phyloP scores from a whole-genome alignment of 2,113 vertebrate genomes.

The Corydoras sp. region DNA sequence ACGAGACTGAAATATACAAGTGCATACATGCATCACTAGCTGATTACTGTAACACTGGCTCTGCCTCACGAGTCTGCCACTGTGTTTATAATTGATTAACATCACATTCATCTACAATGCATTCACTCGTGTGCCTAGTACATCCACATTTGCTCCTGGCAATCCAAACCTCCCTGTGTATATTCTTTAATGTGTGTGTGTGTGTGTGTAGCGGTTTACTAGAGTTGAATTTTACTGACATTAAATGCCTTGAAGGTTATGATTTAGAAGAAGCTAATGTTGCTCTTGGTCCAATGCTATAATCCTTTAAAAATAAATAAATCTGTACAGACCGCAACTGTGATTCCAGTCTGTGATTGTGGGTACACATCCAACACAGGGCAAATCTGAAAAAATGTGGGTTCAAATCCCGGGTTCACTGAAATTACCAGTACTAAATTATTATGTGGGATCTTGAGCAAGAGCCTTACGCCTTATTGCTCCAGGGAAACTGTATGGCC shows the following conservation, averaged over 20 bases:
- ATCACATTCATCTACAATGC: conserved; percentile 12
- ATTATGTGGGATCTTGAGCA: no score
- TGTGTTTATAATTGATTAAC: conserved; percentile 68
- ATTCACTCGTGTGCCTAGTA: conserved; percentile 53
- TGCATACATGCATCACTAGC: conserved; percentile 8
- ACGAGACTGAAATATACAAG: neutral
- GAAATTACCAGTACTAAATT: no score
- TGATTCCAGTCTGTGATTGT: conserved; percentile 24
- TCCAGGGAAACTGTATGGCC: no score
- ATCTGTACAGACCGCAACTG: conserved; percentile 5
- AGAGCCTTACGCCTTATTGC: no score
- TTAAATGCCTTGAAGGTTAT: conserved; percentile 25
- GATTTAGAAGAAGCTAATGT: conserved; percentile 27
- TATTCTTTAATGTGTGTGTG: neutral
- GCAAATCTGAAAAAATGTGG: no score
- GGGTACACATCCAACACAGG: neutral
- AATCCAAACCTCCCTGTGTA: conserved; percentile 33
- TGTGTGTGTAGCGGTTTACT: conserved; percentile 2
- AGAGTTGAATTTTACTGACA: conserved; percentile 29
- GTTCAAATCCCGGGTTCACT: no score
- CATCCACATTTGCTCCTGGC: conserved; percentile 33
- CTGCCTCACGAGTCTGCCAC: conserved; percentile 55
- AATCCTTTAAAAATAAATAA: conserved; percentile 24
- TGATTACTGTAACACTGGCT: conserved; percentile 59
- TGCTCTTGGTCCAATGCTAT: conserved; percentile 22